Conservation (phyloP, 2,888 invertebrate genomes). For the Clepsis dumicolana region DNA sequence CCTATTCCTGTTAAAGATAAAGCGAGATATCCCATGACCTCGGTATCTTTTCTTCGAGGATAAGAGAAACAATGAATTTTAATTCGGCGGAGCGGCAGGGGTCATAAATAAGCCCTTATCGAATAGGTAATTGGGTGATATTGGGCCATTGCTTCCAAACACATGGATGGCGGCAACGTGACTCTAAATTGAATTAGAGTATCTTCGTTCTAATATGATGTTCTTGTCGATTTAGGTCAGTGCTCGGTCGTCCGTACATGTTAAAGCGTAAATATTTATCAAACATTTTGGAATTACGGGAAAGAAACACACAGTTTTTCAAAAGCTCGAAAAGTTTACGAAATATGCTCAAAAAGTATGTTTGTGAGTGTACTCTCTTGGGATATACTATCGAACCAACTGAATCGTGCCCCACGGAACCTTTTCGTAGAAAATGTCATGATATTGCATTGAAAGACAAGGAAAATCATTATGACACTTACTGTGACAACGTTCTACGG, state of each 20-base stretch:
- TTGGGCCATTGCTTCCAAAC: slow-evolving; percentile 75
- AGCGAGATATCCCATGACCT: slow-evolving; percentile 80
- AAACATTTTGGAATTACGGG: no score
- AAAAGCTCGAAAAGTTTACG: no score
- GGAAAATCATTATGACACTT: no score
- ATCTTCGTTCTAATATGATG: slow-evolving; percentile 53
- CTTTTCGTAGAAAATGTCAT: no score
- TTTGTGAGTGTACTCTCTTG: no score
- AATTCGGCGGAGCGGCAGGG: slow-evolving; percentile 69
- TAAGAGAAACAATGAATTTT: slow-evolving; percentile 85
- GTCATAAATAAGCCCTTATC: slow-evolving; percentile 83
- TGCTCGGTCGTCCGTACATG: background rate
- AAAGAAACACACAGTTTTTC: no score
- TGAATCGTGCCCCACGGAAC: no score
- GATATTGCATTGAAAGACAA: no score
- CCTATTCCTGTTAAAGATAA: slow-evolving; percentile 84
- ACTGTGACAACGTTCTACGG: no score
- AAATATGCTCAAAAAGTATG: no score
- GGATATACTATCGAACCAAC: no score
- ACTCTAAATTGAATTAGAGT: slow-evolving; percentile 72
- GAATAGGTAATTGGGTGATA: slow-evolving; percentile 82
- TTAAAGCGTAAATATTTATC: background rate
- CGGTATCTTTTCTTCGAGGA: slow-evolving; percentile 77
- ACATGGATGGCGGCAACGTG: slow-evolving; percentile 61
- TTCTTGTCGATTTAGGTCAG: slow-evolving; percentile 39